phyloP scores from a whole-genome alignment of 53 echinoderm and acorn worm genomes.

The Arbacia lixula region DNA sequence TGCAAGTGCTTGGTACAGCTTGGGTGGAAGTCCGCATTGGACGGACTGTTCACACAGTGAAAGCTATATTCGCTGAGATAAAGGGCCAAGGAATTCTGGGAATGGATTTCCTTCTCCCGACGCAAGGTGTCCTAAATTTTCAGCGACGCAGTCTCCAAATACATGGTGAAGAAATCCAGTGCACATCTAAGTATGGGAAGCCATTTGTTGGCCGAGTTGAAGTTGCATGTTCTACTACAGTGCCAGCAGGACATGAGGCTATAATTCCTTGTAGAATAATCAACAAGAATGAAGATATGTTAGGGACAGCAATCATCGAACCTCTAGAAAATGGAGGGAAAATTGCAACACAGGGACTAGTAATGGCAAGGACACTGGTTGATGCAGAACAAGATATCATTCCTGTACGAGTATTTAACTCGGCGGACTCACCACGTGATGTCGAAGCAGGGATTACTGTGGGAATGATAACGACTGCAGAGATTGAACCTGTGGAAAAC shows the following conservation, averaged over 20 bases:
- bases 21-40: conserved; percentile 42
- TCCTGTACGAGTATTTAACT: conserved; percentile 47
- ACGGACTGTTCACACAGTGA: background rate
- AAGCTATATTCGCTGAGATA: conserved; percentile 58
- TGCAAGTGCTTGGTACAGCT: conserved; percentile 39
- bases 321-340: too few relatives aligned
- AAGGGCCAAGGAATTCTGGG: conserved; percentile 63
- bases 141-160: background rate
- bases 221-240: conserved; percentile 24
- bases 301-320: too few relatives aligned
- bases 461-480: conserved; percentile 41
- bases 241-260: conserved; percentile 61
- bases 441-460: conserved; percentile 21
- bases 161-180: too few relatives aligned
- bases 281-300: too few relatives aligned
- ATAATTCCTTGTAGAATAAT: too few relatives aligned
- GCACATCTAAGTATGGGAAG: too few relatives aligned
- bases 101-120: conserved; percentile 49
- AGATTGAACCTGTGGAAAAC: background rate
- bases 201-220: conserved; percentile 37
- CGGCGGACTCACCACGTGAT: background rate
- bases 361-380: too few relatives aligned
- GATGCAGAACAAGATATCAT: background rate
- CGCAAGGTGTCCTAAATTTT: conserved; percentile 44
- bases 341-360: too few relatives aligned